Base-by-base conservation (phyloP, 2,113 vertebrate genomes). In the Rhinopithecus roxellana region DNA sequence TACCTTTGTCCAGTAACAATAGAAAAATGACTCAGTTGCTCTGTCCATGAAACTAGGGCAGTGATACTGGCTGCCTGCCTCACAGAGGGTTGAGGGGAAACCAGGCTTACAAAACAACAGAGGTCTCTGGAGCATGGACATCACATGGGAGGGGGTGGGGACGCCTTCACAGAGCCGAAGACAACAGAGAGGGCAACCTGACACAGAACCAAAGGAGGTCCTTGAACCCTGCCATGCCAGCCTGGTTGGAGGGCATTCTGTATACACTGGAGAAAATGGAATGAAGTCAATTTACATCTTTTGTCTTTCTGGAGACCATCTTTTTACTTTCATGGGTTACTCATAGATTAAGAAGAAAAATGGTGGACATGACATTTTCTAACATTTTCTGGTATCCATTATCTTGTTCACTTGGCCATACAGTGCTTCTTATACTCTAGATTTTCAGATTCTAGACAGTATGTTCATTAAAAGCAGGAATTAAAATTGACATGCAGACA, bases 1-100 rank as follows among this genome's bases (percentile, higher is more conserved):
- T 97, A 95, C 93, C 96, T 95, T 96, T 79, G 92, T 90, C 38
- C 25, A 14, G 67, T 72, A 95, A 97, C 97, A 97, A 97, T 97
- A 96, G 96, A 79, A 97, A 83, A 96, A 92, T 97, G 97, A 98
- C 67, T 95, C 79, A 50, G 94, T 97, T 83, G 90, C 95, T 89
- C 96, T 92, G 52, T 79, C 45, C 64, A 69, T 90, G 74, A 95
- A 97, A 95, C 88, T 96, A 50, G 80, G 67, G 7, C 96, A 94
- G 48, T 2, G 64, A 94, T 79, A 52, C 67, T 90, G 84, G 77
- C 95, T 81, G 77, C 59, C n/a, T n/a, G 81, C 67, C 87, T 90
- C 27, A 0, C 48, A 79, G 2, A 94, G 79, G 64, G 69, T 80
- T 74, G 50, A 82, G 59, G 57, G n/a, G 82, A 35, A 16, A 30